Base-by-base conservation (phyloP, 2,113 vertebrate genomes). In the Bubo bubo region DNA sequence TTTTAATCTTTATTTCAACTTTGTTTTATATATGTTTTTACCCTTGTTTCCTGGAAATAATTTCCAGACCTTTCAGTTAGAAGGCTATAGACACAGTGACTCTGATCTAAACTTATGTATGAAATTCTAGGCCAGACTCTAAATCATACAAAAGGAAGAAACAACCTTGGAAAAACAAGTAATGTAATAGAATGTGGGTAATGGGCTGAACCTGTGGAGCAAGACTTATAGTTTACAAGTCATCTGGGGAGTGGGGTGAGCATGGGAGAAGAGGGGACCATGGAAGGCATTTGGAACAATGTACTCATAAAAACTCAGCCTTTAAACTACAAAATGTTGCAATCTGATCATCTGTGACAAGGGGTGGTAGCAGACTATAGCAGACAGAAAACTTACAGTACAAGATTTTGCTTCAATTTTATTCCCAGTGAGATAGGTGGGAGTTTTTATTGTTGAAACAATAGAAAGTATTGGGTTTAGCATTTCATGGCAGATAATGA, bases 131-230 rank as follows among this genome's bases (percentile, higher is more conserved):
- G 84, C 60, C 81, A 83, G 74, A 82, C 94, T 93, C 93, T 85
- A 79, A 89, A 82, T 94, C 45, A 86, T 80, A 72, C 70, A 93
- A 90, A 92, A 93, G 68, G 41, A 80, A 93, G 79, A 79, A 47
- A 19, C n/a, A 50, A 32, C 55, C 58, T 90, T 95, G 92, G 79
- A 86, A 91, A 95, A 96, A 88, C 68, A 92, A 89, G 87, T 86
- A 70, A 53, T 95, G 86, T 53, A 82, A 59, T 37, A 80, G 88
- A 96, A 85, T 35, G 35, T 87, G 75, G 81, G 88, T 91, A 96
- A 92, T 84, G 86, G 90, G 83, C 93, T 93, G 79, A 97, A 97
- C 91, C 86, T 95, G 83, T 82, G 88, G 82, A 96, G 95, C 86
- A 84, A 94, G 87, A 83, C 63, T 79, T 96, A 79, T 70, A 94